Evolutionary conservation across 1,140 invertebrate species (phyloP).

Genomic region (Megalopta genalis): DNA sequence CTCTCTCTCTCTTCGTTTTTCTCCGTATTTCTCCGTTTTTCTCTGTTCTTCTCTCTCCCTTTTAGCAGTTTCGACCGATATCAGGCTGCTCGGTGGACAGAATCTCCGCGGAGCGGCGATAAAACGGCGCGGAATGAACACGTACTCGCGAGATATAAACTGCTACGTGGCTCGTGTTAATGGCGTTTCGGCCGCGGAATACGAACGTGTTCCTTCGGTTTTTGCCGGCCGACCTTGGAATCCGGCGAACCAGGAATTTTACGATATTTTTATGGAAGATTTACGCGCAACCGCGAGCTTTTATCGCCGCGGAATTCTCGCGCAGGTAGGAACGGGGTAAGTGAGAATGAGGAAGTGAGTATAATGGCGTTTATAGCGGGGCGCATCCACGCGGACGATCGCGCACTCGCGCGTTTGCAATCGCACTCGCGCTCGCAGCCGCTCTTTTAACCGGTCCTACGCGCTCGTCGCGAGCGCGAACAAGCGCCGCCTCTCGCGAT

Average conservation of each 20-base stretch:
- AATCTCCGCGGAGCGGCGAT: neutral
- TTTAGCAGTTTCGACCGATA: neutral
- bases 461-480: neutral
- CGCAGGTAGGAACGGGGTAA: constrained; percentile 38
- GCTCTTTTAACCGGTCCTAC: constrained; percentile 33
- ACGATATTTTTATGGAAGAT: constrained; percentile 47
- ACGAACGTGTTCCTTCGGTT: constrained; percentile 18
- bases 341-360: constrained; percentile 59
- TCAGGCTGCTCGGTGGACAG: neutral
- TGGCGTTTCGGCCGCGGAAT: constrained; percentile 7
- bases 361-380: constrained; percentile 52
- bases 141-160: constrained; percentile 2
- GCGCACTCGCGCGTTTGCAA: neutral
- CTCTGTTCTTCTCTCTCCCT: neutral
- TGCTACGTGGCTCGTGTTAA: constrained; percentile 19
- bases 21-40: neutral
- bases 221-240: constrained; percentile 28
- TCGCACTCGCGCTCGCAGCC: constrained; percentile 1
- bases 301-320: constrained; percentile 56
- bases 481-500: neutral
- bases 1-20: neutral
- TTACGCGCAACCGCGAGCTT: constrained; percentile 46
- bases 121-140: constrained; percentile 22
- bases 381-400: constrained; percentile 18
- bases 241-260: constrained; percentile 35